Evolutionary conservation across 2,113 vertebrate genomes (phyloP).

Genomic region (Chinchilla lanigera): DNA sequence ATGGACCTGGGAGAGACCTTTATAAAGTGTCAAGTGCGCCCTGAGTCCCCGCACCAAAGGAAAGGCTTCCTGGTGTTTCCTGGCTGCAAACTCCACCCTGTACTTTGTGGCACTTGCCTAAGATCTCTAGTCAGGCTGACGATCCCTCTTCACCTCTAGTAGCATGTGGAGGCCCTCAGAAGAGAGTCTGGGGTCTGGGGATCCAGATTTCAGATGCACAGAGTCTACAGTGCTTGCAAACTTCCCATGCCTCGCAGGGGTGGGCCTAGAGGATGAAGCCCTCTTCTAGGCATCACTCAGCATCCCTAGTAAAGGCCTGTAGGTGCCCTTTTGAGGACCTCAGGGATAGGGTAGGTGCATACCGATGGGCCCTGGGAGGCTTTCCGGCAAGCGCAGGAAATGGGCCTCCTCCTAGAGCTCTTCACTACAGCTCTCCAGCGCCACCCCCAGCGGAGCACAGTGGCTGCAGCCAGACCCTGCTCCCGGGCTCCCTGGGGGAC

Average conservation of each 20-base stretch:
- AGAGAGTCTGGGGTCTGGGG: neutral
- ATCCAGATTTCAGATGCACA: neutral
- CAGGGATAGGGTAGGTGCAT: neutral
- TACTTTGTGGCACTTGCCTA: neutral
- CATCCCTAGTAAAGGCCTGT: neutral
- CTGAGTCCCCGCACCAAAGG: neutral
- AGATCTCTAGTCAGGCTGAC: neutral
- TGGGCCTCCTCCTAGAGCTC: neutral
- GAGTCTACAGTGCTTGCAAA: neutral
- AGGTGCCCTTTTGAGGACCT: neutral
- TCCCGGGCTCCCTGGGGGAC: neutral
- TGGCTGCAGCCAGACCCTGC: slow-evolving; percentile 64
- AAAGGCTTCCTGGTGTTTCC: neutral
- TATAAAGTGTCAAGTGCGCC: neutral
- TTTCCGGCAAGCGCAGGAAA: neutral
- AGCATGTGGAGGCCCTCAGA: neutral
- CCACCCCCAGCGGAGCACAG: slow-evolving; percentile 91
- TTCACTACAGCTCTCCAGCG: slow-evolving; percentile 92
- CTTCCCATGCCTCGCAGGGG: accelerated
- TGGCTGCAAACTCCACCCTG: neutral
- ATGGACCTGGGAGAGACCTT: neutral
- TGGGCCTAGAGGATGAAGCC: neutral
- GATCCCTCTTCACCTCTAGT: accelerated
- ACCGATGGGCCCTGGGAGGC: neutral
- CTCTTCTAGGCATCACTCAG: neutral